phyloP scores from a whole-genome alignment of 2,888 invertebrate species.

The Melieria omissa region DNA sequence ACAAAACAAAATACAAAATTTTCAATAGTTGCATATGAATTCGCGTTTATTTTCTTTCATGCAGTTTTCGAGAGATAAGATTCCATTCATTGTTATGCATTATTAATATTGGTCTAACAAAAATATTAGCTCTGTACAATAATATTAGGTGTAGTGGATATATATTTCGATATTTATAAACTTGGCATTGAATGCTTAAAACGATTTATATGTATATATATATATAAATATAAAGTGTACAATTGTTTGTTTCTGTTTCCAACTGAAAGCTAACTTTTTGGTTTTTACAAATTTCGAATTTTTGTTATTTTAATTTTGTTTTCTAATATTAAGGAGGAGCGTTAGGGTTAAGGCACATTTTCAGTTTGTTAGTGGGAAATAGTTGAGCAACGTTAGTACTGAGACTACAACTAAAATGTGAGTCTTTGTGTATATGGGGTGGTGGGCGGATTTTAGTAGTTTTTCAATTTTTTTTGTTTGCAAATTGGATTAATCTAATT shows the following conservation, averaged over 20 bases:
- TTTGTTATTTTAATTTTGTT: conserved; percentile 11
- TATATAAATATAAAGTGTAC: not conserved
- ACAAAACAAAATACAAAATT: conserved; percentile 7
- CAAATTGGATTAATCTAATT: too few species aligned
- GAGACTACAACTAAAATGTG: too few species aligned
- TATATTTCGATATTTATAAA: conserved; percentile 11
- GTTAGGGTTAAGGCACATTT: not conserved
- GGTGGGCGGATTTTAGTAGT: too few species aligned
- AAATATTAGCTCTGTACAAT: too few species aligned
- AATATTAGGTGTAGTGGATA: not conserved
- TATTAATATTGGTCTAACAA: not conserved
- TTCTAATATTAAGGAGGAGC: not conserved
- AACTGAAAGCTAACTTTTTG: not conserved
- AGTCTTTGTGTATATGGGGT: too few species aligned
- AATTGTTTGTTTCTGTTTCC: not conserved
- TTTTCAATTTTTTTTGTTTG: too few species aligned
- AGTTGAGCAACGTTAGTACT: not conserved
- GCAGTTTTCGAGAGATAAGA: too few species aligned
- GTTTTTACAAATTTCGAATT: not conserved
- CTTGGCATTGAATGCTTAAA: conserved; percentile 14
- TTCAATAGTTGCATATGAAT: conserved; percentile 21
- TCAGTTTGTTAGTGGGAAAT: not conserved
- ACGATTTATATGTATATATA: not conserved
- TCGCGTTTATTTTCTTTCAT: conserved; percentile 20
- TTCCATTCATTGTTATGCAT: not conserved